Percentiles rank a stretch among this genome's conserved stretches.
phyloP scores from a whole-genome alignment of 2,797 vertebrate species.

The Enteromius paludinosus region DNA sequence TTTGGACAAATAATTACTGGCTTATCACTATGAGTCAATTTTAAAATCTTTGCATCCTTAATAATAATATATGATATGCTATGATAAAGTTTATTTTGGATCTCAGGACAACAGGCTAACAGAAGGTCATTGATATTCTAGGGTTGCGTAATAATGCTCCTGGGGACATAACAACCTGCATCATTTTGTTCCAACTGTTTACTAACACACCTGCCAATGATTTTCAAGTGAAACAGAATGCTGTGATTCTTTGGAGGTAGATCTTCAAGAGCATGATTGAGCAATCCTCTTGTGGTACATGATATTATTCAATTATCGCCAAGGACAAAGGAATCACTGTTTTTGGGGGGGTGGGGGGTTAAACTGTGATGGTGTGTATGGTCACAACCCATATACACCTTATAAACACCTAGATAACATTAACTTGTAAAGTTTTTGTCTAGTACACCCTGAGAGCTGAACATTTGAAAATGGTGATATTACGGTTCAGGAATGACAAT shows the following conservation, averaged over 20 bases:
- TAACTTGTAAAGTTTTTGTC: constrained; percentile 3
- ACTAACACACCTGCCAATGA: neutral
- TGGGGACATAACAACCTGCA: neutral
- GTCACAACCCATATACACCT: neutral
- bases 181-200: neutral
- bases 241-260: neutral
- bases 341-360: no score
- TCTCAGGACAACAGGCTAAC: neutral
- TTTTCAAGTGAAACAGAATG: neutral
- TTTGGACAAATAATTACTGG: neutral
- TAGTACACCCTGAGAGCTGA: neutral
- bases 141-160: constrained; percentile 10
- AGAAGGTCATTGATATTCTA: neutral
- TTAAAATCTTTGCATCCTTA: neutral
- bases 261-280: neutral
- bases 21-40: neutral
- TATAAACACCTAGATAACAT: neutral
- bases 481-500: neutral
- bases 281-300: neutral
- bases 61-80: neutral
- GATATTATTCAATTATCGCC: neutral
- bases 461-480: neutral
- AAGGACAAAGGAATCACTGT: neutral
- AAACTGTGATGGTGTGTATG: neutral
- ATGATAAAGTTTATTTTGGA: neutral